Evolutionary conservation across 2,888 invertebrate genomes (phyloP).

Genomic region (Laspeyria flexula): DNA sequence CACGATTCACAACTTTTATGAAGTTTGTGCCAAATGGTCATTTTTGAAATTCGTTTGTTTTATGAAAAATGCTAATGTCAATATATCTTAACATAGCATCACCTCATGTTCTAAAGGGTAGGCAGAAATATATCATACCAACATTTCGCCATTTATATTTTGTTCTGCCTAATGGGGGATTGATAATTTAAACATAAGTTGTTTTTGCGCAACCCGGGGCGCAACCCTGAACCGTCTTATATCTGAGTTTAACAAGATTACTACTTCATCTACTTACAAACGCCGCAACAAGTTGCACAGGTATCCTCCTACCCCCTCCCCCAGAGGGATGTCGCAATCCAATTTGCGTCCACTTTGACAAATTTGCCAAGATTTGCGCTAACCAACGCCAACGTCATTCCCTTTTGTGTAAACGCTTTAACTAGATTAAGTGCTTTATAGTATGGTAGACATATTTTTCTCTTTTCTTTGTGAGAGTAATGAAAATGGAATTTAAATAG

Average conservation of each 20-base stretch:
- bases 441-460: not conserved
- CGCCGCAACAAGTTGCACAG: not conserved
- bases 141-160: too few species aligned
- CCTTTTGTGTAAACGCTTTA: not conserved
- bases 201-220: too few species aligned
- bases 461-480: not conserved
- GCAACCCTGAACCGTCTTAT: too few species aligned
- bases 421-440: not conserved
- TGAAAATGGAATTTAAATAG: not conserved
- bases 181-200: too few species aligned
- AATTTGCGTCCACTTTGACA: constrained; percentile 33
- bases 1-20: too few species aligned
- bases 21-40: not conserved
- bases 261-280: too few species aligned
- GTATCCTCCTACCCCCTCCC: not conserved
- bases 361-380: constrained; percentile 22
- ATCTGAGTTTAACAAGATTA: too few species aligned
- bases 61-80: not conserved
- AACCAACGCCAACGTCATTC: not conserved
- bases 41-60: not conserved
- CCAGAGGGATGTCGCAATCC: constrained; percentile 19
- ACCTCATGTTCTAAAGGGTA: too few species aligned
- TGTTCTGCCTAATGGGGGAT: too few species aligned
- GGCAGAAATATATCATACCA: too few species aligned
- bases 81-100: too few species aligned